Base-by-base conservation (phyloP, 1,140 invertebrate species). In the Diabrotica undecimpunctata region DNA sequence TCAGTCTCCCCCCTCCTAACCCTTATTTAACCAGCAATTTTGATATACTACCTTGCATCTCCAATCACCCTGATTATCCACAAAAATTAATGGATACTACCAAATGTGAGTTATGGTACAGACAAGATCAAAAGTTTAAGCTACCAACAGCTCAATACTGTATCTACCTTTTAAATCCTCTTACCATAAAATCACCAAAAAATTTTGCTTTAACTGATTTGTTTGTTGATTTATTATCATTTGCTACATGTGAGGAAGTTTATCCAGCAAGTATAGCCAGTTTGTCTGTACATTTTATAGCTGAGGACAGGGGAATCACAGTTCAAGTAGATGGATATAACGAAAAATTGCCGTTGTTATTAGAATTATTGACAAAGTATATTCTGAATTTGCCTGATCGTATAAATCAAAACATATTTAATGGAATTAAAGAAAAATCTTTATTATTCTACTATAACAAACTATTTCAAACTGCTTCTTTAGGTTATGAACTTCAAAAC, bases 1-100 rank as follows among this genome's bases (percentile, higher is more conserved):
- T 25, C 25, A 25, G 25, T 25, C 25, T 25, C 25, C 25, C 25
- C 4, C 25, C 25, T 25, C 25, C 25, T 7, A 98, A 97, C 81
- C 81, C 85, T 38, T 98, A 90, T 79, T 88, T 98, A 63, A 88
- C 93, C 0, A 86, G 85, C 2, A 86, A 96, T 76, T 96, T 96
- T 75, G 83, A 84, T 6, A 73, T 96, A 13, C 80, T 91, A 52
- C 64, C 80, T 4, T 60, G 77, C n/a, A 71, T 73, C 0, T 64
- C 70, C 35, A 73, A 79, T 46, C 65, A 72, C 62, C 72, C 76
- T 6, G 74, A 79, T 14, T 87, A 87, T 74, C 91, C 91, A 1
- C 79, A 81, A 51, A 86, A 88, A 72, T 80, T 93, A 9, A 79
- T 85, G 6, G 81, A 83, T 51, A 85, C 86, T 97, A 93, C 93